Percentiles rank a stretch among this genome's conserved stretches.
These are phyloP conservation scores for Cephalopholis sonnerati DNA, from an alignment of 2,113 vertebrate genomes.

Conservation along the genomic window DNA sequence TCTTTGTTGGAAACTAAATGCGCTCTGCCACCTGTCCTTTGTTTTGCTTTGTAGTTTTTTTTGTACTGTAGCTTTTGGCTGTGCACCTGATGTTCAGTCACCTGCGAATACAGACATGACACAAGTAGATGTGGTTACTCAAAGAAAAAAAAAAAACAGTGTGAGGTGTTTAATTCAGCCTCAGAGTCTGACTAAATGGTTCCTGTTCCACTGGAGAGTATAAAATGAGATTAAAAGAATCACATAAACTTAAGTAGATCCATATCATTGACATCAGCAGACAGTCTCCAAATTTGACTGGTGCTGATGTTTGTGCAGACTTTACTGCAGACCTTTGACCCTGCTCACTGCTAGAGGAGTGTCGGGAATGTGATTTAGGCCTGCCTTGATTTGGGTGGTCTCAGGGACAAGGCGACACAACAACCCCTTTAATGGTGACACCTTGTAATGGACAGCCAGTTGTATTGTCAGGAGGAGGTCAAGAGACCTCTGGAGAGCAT, in stretches of 20 bases:
- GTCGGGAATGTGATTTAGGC: slow-evolving; percentile 41
- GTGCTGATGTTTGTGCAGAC: slow-evolving; percentile 24
- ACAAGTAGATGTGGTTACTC: not conserved
- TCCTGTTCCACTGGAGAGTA: no score
- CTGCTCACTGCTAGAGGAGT: not conserved
- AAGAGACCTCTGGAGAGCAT: not conserved
- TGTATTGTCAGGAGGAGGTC: slow-evolving; percentile 40
- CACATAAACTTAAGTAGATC: not conserved
- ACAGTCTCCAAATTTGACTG: not conserved
- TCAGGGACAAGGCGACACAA: slow-evolving; percentile 18
- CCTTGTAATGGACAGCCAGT: slow-evolving; percentile 29
- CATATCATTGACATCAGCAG: not conserved
- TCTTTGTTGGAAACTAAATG: slow-evolving; percentile 19
- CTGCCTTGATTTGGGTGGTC: slow-evolving; percentile 62
- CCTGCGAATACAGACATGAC: slow-evolving; percentile 1
- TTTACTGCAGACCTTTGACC: slow-evolving; percentile 47
- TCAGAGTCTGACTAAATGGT: not conserved
- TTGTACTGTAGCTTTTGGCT: not conserved
- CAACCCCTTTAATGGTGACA: slow-evolving; percentile 24
- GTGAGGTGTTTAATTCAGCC: not conserved
- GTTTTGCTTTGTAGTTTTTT: slow-evolving; percentile 16
- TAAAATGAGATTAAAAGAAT: not conserved
- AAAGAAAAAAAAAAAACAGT: not conserved
- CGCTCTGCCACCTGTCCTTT: slow-evolving; percentile 58
- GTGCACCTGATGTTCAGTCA: slow-evolving; percentile 39